Percentiles rank a stretch among this genome's conserved stretches.
These are phyloP conservation scores for Frankliniella fusca DNA, from an alignment of 2,888 invertebrate species.

Conservation along the genomic window DNA sequence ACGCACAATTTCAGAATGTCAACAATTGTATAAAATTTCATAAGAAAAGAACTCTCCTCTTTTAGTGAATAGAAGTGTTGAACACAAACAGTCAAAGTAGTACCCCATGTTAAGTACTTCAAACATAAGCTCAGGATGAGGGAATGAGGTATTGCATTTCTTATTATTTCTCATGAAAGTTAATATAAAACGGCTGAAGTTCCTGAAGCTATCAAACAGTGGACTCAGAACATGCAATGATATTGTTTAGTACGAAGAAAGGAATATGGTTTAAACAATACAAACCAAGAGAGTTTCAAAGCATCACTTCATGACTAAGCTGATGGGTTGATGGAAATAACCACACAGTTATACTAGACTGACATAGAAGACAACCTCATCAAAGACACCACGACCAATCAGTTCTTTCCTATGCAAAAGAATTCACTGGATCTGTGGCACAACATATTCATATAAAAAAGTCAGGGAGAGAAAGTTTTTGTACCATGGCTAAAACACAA, in stretches of 20 bases:
- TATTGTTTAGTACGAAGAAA: neutral
- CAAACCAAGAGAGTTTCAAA: neutral
- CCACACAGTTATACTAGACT: neutral
- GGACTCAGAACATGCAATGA: neutral
- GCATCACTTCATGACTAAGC: neutral
- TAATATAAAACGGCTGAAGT: neutral
- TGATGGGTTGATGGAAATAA: neutral
- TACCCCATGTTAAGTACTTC: neutral
- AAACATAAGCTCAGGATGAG: neutral
- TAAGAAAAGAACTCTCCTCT: no score
- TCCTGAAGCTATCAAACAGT: neutral
- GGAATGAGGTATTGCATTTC: slow-evolving; percentile 7
- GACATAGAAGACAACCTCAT: neutral
- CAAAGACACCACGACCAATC: neutral
- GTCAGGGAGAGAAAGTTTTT: slow-evolving; percentile 19
- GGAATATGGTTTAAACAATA: neutral
- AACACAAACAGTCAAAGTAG: neutral
- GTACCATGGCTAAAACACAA: slow-evolving; percentile 20
- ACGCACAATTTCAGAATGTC: no score
- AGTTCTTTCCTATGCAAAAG: neutral
- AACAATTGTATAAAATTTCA: no score
- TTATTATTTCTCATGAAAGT: neutral
- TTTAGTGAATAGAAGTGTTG: no score
- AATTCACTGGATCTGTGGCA: neutral
- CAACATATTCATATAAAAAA: slow-evolving; percentile 17